phyloP scores from a whole-genome alignment of 2,888 invertebrate genomes.

The Exocentrus adspersus region DNA sequence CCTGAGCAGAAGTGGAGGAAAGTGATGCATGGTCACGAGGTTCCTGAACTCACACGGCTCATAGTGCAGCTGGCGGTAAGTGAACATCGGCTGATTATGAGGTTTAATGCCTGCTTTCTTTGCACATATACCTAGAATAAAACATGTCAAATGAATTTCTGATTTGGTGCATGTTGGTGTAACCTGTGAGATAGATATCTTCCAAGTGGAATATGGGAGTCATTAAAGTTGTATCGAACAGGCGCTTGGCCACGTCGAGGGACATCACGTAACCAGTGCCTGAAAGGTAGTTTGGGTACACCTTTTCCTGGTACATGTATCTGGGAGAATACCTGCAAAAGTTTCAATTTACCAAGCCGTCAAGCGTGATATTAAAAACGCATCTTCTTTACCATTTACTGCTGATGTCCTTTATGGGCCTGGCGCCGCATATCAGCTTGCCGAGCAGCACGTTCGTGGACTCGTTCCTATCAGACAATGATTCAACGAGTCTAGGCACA shows the following conservation, averaged over 20 bases:
- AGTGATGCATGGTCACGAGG: constrained; percentile 45
- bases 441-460: constrained; percentile 72
- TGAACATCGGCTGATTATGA: constrained; percentile 39
- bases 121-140: constrained; percentile 46
- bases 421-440: constrained; percentile 80
- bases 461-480: constrained; percentile 47
- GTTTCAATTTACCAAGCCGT: too few relatives aligned
- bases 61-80: constrained; percentile 30
- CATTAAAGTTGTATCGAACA: constrained; percentile 74
- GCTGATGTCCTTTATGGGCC: constrained; percentile 76
- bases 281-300: constrained; percentile 83
- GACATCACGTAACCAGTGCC: constrained; percentile 85
- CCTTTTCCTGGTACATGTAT: constrained; percentile 77
- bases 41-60: constrained; percentile 42
- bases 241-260: constrained; percentile 70
- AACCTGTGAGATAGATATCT: constrained; percentile 83
- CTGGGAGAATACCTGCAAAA: constrained; percentile 76
- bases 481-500: constrained; percentile 59
- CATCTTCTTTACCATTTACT: constrained; percentile 76
- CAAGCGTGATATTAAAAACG: too few relatives aligned
- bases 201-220: constrained; percentile 81
- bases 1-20: constrained; percentile 37
- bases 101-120: constrained; percentile 39
- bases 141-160: not conserved
- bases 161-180: constrained; percentile 63